These are phyloP conservation scores for Chionis minor DNA, from an alignment of 2,113 vertebrate genomes.

Conservation along the genomic window DNA sequence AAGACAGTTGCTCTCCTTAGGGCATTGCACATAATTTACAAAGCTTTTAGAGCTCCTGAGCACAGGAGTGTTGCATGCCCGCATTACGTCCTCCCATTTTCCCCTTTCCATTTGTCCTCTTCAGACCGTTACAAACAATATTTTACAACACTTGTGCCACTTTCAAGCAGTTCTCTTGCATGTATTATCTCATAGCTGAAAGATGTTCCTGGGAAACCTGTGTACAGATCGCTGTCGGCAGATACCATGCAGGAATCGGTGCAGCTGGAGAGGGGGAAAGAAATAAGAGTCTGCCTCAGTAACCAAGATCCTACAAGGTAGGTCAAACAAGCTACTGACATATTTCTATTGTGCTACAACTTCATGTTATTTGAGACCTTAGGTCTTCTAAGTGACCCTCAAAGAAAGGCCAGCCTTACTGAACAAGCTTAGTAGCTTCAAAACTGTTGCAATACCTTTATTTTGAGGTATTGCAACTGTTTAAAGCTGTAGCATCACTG, in stretches of 20 bases:
- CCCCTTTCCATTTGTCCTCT: neutral
- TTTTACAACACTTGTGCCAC: neutral
- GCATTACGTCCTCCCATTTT: neutral
- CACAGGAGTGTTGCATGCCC: neutral
- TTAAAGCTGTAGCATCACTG: neutral
- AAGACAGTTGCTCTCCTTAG: neutral
- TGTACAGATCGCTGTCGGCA: neutral
- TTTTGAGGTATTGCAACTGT: neutral
- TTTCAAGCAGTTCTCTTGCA: neutral
- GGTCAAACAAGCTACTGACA: neutral
- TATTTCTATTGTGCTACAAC: neutral
- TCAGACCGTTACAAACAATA: neutral
- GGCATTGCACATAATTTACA: neutral
- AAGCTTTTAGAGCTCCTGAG: neutral
- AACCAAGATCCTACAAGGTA: neutral
- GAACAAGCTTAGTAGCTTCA: neutral
- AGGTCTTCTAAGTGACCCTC: neutral
- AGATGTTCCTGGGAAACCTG: neutral
- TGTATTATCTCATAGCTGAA: neutral
- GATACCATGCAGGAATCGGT: neutral
- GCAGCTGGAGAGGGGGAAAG: neutral
- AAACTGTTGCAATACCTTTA: neutral
- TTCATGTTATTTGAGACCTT: neutral
- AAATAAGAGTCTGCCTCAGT: neutral
- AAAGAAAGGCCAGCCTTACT: neutral